These are phyloP conservation scores for Macrochelys suwanniensis DNA, from an alignment of 2,797 vertebrate genomes.

Conservation along the genomic window DNA sequence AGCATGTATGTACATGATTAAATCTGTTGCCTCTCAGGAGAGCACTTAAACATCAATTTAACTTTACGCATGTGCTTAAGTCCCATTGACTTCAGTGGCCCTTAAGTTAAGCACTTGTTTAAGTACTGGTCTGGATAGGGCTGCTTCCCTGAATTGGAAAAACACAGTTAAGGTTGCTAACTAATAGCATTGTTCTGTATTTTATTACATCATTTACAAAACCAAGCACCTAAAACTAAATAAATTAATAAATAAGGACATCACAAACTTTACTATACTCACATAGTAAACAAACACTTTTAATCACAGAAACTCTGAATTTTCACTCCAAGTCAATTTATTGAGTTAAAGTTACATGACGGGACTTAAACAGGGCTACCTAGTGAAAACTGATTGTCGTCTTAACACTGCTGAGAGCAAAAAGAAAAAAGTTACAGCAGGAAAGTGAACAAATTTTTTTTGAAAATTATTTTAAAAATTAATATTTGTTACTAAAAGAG, in stretches of 20 bases:
- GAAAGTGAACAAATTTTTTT: background rate
- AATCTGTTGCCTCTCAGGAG: background rate
- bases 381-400: background rate
- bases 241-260: background rate
- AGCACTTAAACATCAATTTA: background rate
- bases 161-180: background rate
- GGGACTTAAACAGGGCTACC: background rate
- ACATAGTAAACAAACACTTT: background rate
- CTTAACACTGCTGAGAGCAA: background rate
- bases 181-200: background rate
- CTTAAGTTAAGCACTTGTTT: background rate
- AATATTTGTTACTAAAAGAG: background rate
- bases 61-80: too few relatives aligned
- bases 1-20: background rate
- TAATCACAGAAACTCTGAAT: background rate
- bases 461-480: background rate
- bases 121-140: constrained; percentile 22
- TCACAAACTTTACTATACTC: background rate
- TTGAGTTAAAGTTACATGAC: background rate
- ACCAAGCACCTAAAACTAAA: constrained; percentile 8
- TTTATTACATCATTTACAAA: background rate
- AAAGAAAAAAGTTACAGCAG: background rate
- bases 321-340: background rate
- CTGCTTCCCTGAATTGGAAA: background rate
- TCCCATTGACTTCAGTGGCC: too few relatives aligned